Conservation (phyloP, 1,140 invertebrate species). For the Nomia melanderi region DNA sequence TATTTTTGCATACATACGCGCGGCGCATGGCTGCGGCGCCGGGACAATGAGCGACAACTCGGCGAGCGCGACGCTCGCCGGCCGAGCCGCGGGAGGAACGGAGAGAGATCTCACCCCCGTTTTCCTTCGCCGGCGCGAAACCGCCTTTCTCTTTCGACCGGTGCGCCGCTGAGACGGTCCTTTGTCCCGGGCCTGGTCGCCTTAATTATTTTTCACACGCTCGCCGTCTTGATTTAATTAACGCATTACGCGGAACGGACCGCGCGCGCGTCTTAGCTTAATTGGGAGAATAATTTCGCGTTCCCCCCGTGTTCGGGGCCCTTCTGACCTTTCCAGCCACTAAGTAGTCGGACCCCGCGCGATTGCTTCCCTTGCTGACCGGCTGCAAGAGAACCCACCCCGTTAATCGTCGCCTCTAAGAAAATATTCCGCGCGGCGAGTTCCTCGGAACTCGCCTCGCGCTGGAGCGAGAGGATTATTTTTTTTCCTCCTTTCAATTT, state of each 20-base stretch:
- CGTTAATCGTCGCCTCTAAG: too few species aligned
- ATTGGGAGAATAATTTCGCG: constrained; percentile 46
- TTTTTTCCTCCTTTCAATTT: background rate
- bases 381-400: too few species aligned
- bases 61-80: background rate
- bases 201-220: constrained; percentile 57
- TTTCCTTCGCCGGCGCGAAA: background rate
- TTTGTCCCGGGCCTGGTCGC: constrained; percentile 42
- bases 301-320: background rate
- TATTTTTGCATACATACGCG: constrained; percentile 18
- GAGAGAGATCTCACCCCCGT: background rate
- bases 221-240: constrained; percentile 53
- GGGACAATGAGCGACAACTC: constrained; percentile 37
- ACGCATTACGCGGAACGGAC: constrained; percentile 32
- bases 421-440: too few species aligned
- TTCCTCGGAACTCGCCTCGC: too few species aligned
- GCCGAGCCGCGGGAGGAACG: background rate
- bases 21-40: background rate
- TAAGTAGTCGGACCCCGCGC: constrained; percentile 35
- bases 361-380: too few species aligned
- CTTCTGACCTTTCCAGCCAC: constrained; percentile 24
- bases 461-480: background rate
- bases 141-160: constrained; percentile 20
- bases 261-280: constrained; percentile 37
- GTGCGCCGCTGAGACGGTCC: constrained; percentile 10